phyloP scores from a whole-genome alignment of 2,113 vertebrate genomes.

The Heterotilapia buettikoferi region DNA sequence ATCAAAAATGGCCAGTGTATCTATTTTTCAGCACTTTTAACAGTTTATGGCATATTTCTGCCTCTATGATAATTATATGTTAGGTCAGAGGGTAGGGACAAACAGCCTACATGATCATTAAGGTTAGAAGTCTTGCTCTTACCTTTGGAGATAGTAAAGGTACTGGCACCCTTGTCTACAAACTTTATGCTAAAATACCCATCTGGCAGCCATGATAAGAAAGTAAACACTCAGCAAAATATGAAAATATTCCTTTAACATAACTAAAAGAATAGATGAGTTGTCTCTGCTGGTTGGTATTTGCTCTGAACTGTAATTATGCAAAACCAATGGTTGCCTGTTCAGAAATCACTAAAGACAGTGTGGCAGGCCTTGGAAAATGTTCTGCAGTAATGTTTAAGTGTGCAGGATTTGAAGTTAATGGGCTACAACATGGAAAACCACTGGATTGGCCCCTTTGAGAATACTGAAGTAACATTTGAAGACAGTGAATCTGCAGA shows the following conservation, averaged over 20 bases:
- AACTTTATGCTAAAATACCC: not conserved
- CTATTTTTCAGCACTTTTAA: not conserved
- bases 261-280: not conserved
- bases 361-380: conserved; percentile 19
- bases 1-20: not conserved
- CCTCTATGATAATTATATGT: not conserved
- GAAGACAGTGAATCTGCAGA: not conserved
- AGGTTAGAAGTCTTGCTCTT: not conserved
- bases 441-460: not conserved
- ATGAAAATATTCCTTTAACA: not conserved
- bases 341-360: not conserved
- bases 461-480: not conserved
- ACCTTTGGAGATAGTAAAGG: not conserved
- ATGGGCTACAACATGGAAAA: conserved; percentile 47
- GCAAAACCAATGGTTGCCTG: not conserved
- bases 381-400: not conserved
- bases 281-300: not conserved
- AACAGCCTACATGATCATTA: not conserved
- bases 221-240: not conserved
- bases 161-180: not conserved
- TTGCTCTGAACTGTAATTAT: not conserved
- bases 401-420: conserved; percentile 24
- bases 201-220: not conserved
- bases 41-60: not conserved
- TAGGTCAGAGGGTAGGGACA: not conserved